Base-by-base conservation (phyloP, 2,797 vertebrate genomes). In the Rhyacichthys aspro region DNA sequence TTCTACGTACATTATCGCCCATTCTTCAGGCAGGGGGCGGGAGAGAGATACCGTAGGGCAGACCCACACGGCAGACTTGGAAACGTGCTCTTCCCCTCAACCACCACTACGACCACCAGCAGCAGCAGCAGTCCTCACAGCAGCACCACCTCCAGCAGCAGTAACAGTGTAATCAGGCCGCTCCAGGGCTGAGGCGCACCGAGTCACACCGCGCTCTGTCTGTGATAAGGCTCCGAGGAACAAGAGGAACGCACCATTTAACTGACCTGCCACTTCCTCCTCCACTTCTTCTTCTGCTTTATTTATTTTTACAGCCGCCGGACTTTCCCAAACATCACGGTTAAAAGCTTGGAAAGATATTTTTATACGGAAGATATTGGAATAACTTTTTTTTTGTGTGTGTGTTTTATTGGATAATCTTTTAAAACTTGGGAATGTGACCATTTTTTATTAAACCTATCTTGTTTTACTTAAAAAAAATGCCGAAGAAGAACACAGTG, bases 201-300 rank as follows among this genome's bases (percentile, higher is more conserved):
- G 59, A 70, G 70, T 78, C 74, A 59, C 79, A 72, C 85, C 76
- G 73, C 65, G 78, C 78, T 67, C 41, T 72, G 63, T 65, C 45
- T 52, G 59, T 86, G 91, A 93, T 92, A 93, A 93, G 89, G 73
- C 85, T 91, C 63, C 79, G 68, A 71, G 83, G 86, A 89, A 90
- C 81, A 66, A 78, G 81, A 70, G 61, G 42, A 78, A 55, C 9
- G 57, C 79, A 78, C 69, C 17, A 48, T 39, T 19, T 54, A 33
- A 55, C 59, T 41, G 63, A 63, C 50, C 64, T 49, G 70, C 74
- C 50, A 76, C 75, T 53, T 53, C 50, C 50, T 39, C 16, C 3
- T 53, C 36, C 23, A n/a, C 37, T 18, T 18, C 32, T 63, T 63
- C 18, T 37, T 66, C 18, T 39, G 8, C 12, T 68, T 18, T 41